These are phyloP conservation scores for Pinctada fucata DNA, from an alignment of 2,888 invertebrate genomes.

Conservation along the genomic window DNA sequence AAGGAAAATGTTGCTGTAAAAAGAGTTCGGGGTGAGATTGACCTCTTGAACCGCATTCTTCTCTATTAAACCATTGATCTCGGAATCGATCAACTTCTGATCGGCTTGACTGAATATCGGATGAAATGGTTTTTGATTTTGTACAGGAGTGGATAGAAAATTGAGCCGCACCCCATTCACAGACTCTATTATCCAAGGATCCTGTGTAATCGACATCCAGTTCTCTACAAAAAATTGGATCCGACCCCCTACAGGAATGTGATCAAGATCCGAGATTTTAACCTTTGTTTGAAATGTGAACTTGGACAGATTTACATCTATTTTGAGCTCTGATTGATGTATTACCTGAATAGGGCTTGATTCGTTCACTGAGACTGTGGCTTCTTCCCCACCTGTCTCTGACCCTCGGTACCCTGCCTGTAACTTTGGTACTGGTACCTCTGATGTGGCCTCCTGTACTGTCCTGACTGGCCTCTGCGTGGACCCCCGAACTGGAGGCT, in stretches of 20 bases:
- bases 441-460: too few species aligned
- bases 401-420: too few species aligned
- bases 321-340: too few species aligned
- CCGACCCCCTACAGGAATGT: not conserved
- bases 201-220: not conserved
- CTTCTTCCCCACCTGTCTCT: too few species aligned
- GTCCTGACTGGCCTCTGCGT: too few species aligned
- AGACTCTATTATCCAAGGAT: slow-evolving; percentile 3
- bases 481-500: too few species aligned
- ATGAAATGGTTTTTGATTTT: not conserved
- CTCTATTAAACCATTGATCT: not conserved
- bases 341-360: too few species aligned
- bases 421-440: too few species aligned
- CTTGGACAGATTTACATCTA: slow-evolving; percentile 18
- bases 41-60: too few species aligned
- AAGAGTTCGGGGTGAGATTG: slow-evolving; percentile 9
- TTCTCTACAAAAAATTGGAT: not conserved
- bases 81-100: slow-evolving; percentile 5
- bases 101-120: slow-evolving; percentile 8
- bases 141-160: slow-evolving; percentile 6
- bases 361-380: slow-evolving; percentile 5
- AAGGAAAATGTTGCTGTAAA: slow-evolving; percentile 29
- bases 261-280: not conserved
- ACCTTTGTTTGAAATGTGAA: not conserved
- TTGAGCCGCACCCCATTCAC: not conserved